These are phyloP conservation scores for Eumeta japonica DNA, from an alignment of 1,140 invertebrate genomes.

Conservation along the genomic window DNA sequence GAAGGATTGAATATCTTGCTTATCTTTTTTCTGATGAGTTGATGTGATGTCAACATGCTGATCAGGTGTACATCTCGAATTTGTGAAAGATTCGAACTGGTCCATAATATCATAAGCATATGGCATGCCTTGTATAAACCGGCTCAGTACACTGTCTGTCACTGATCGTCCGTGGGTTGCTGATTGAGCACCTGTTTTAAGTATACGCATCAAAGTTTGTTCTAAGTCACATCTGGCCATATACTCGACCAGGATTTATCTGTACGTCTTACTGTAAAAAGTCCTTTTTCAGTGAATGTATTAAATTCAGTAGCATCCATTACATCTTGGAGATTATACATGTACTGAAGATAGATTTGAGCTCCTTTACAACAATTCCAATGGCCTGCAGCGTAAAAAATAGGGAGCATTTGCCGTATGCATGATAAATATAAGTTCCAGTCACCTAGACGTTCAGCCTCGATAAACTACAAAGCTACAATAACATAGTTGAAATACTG, in stretches of 20 bases:
- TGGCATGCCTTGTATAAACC: no score
- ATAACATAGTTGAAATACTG: constrained; percentile 27
- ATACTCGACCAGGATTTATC: constrained; percentile 45
- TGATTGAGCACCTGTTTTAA: no score
- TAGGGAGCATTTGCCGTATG: constrained; percentile 24
- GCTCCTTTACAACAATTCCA: constrained; percentile 25
- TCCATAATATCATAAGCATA: no score
- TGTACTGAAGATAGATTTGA: no score
- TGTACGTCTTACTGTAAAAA: constrained; percentile 29
- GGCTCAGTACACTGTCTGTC: no score
- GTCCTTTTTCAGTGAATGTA: constrained; percentile 22
- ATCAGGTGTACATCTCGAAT: no score
- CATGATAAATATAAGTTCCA: constrained; percentile 28
- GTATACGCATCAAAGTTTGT: constrained; percentile 32
- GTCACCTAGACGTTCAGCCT: constrained; percentile 26
- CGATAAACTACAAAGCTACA: constrained; percentile 21
- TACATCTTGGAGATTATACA: constrained; percentile 16
- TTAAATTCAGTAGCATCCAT: constrained; percentile 18
- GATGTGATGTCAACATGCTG: no score
- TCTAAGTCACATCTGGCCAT: constrained; percentile 37
- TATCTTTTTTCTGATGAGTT: no score
- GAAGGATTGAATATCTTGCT: no score
- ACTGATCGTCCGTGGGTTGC: no score
- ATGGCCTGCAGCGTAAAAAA: constrained; percentile 34
- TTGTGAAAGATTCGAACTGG: no score